Evolutionary conservation across 35 echinoderm and acorn worm genomes (phyloP).

Genomic region (Acanthaster planci): DNA sequence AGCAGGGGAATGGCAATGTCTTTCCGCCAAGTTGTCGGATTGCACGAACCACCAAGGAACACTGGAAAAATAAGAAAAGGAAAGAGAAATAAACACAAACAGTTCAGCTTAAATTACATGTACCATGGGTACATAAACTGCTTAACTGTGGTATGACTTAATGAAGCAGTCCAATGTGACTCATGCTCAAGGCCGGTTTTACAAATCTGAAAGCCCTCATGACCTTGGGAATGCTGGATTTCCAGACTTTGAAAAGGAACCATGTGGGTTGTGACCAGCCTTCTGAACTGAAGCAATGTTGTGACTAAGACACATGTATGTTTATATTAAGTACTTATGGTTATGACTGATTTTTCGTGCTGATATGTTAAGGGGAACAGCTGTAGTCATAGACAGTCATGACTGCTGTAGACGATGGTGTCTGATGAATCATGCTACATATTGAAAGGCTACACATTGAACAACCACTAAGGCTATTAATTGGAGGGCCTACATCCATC

Average conservation of each 20-base stretch:
- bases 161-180: background rate
- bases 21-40: conserved; percentile 95
- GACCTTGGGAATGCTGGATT: background rate
- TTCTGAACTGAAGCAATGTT: too few species aligned
- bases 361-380: too few species aligned
- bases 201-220: background rate
- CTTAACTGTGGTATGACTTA: background rate
- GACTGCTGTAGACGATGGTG: too few species aligned
- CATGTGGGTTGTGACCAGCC: too few species aligned
- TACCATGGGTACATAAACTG: background rate
- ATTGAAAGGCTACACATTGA: too few species aligned
- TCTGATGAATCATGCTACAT: too few species aligned
- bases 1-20: conserved; percentile 92
- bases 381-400: too few species aligned
- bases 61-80: conserved; percentile 39
- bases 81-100: background rate
- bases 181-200: background rate
- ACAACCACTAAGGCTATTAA: too few species aligned
- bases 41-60: conserved; percentile 97
- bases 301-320: too few species aligned
- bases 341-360: background rate
- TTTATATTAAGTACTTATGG: background rate
- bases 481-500: too few species aligned
- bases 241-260: too few species aligned
- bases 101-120: background rate